Evolutionary conservation across 2,797 vertebrate species (phyloP), one percentile per base, ranked within the genome.

Genomic region (Agapornis canus): DNA sequence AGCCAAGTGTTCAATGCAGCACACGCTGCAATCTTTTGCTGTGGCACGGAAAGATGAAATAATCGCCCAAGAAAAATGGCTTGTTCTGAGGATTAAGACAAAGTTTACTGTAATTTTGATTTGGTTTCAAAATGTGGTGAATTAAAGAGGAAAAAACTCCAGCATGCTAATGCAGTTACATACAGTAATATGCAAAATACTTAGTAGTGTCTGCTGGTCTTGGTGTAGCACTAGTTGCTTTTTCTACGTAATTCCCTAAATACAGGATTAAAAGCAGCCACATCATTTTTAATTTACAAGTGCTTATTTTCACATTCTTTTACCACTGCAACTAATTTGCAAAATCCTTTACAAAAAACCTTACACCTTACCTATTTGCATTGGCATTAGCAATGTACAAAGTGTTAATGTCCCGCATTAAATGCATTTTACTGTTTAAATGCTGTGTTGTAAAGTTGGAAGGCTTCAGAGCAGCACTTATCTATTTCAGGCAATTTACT

Each of bases 371-470:
- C 23, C 61, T 47, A 27, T 49, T 91, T 81, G 57, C 54, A 76
- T 1, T 25, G 31, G 47, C 49, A 66, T 31, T 32, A 61, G 40
- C 12, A 39, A 35, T 0, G 0, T 10, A 64, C 3, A 47, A 77
- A 73, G 31, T 68, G 20, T 40, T 78, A 48, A 82, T 35, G 81
- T 6, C 40, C 26, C 35, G 48, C 25, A 61, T 10, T 45, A 75
- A 86, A 93, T 68, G 48, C 31, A 73, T 77, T 75, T 66, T 81
- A 52, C 69, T 49, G n/a, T 60, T 71, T 54, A 32, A 72, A 22
- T 40, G 72, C 42, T 17, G 32, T 25, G 56, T 11, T 35, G 32
- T 23, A 57, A 35, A 57, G 32, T 23, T 35, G 22, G 32, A 57
- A 57, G 56, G 56, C 22, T 57, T 57, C 56, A 57, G 32, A 57